phyloP scores from a whole-genome alignment of 1,140 invertebrate species.

The Metaphire vulgaris region DNA sequence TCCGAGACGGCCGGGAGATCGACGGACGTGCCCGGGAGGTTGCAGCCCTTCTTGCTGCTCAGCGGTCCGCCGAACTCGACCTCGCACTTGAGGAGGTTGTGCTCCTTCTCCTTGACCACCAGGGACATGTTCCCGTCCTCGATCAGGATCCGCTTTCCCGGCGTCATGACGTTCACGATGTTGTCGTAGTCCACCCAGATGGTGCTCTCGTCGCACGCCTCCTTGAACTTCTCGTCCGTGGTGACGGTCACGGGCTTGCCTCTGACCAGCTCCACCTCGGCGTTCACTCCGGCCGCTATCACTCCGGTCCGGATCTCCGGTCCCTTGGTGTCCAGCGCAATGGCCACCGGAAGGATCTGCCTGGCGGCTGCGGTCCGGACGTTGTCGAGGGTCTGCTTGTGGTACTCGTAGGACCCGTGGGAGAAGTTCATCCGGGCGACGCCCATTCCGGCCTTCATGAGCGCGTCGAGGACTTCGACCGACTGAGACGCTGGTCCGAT shows the following conservation, averaged over 20 bases:
- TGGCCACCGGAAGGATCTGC: no score
- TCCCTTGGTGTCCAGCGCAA: no score
- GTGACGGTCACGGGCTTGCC: conserved; percentile 79
- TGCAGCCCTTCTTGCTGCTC: conserved; percentile 93
- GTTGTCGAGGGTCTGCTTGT: no score
- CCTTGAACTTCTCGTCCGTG: conserved; percentile 71
- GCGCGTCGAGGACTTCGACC: no score
- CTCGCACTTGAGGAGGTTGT: conserved; percentile 60
- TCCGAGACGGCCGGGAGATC: conserved; percentile 96
- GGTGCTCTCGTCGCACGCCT: conserved; percentile 68
- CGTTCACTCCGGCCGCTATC: no score
- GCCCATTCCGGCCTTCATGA: no score
- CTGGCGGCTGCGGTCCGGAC: no score
- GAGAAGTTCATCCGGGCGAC: no score
- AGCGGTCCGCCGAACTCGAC: conserved; percentile 94
- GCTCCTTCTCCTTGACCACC: conserved; percentile 65
- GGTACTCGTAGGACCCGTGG: no score
- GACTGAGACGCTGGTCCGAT: no score
- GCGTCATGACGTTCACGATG: conserved; percentile 85
- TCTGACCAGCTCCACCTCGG: conserved; percentile 77
- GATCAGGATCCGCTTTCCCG: conserved; percentile 79
- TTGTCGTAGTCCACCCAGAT: conserved; percentile 89
- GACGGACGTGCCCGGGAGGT: conserved; percentile 86
- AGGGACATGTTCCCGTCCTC: conserved; percentile 97
- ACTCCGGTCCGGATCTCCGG: no score